A percentile compares a stretch with the other conserved stretches of the same genome.
phyloP scores from a whole-genome alignment of 2,113 vertebrate genomes.

The Cochlearius cochlearius region DNA sequence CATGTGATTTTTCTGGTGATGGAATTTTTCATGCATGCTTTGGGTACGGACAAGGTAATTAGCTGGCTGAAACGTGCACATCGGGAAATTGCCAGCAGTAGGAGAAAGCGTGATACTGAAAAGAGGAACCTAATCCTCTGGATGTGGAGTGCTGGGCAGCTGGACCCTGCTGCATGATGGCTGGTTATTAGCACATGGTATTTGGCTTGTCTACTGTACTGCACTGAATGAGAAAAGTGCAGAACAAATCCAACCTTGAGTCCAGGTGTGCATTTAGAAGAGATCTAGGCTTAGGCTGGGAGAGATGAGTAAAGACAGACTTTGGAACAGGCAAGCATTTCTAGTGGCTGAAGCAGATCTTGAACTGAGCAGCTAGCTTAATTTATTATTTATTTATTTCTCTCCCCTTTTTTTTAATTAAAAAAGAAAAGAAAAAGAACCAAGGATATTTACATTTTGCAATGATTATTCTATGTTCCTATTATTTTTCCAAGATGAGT shows the following conservation, averaged over 20 bases:
- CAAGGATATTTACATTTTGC: not conserved
- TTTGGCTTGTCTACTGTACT: not conserved
- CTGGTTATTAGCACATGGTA: not conserved
- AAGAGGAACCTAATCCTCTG: not conserved
- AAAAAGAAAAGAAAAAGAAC: not conserved
- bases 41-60: not conserved
- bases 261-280: too few species aligned
- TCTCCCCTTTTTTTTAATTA: not conserved
- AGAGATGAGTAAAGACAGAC: not conserved
- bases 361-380: not conserved
- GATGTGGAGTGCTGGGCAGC: not conserved
- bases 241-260: not conserved
- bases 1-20: not conserved
- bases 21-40: not conserved
- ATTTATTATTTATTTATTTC: accelerated
- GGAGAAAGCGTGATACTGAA: not conserved
- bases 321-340: not conserved
- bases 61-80: not conserved
- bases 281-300: not conserved
- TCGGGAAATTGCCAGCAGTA: not conserved
- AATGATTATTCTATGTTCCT: not conserved
- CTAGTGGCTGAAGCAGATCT: not conserved
- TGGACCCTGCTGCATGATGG: not conserved
- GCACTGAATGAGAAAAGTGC: not conserved
- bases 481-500: not conserved